phyloP scores from a whole-genome alignment of 2,113 vertebrate genomes.

The Nestor notabilis region DNA sequence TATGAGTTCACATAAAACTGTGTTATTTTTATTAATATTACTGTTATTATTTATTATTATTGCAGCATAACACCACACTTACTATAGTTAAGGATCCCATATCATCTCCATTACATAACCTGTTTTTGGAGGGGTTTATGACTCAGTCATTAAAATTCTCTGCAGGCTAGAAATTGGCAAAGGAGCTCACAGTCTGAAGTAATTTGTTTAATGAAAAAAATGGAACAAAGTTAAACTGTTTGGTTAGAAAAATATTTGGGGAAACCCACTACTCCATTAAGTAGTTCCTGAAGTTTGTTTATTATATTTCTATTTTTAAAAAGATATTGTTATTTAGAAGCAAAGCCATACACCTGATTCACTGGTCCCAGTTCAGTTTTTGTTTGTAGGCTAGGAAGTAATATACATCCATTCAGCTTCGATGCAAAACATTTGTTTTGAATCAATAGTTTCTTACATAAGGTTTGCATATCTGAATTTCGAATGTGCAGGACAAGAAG shows the following conservation, averaged over 20 bases:
- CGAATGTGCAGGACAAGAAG: background rate
- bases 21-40: constrained; percentile 48
- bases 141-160: constrained; percentile 55
- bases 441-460: background rate
- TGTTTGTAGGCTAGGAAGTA: background rate
- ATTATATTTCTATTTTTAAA: background rate
- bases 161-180: constrained; percentile 26
- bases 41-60: constrained; percentile 47
- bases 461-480: background rate
- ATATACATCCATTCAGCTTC: background rate
- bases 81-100: background rate
- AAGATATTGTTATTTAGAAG: background rate
- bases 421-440: background rate
- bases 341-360: background rate
- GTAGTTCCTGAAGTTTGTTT: background rate
- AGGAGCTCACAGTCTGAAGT: background rate
- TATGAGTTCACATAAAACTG: constrained; percentile 18
- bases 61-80: background rate
- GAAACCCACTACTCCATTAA: background rate
- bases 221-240: background rate
- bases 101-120: constrained; percentile 1
- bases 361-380: background rate
- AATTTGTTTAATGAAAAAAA: background rate
- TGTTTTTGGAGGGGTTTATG: constrained; percentile 42
- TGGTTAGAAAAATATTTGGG: background rate